These are phyloP conservation scores for Remorina albescens DNA, from an alignment of 2,797 vertebrate species.

Conservation along the genomic window DNA sequence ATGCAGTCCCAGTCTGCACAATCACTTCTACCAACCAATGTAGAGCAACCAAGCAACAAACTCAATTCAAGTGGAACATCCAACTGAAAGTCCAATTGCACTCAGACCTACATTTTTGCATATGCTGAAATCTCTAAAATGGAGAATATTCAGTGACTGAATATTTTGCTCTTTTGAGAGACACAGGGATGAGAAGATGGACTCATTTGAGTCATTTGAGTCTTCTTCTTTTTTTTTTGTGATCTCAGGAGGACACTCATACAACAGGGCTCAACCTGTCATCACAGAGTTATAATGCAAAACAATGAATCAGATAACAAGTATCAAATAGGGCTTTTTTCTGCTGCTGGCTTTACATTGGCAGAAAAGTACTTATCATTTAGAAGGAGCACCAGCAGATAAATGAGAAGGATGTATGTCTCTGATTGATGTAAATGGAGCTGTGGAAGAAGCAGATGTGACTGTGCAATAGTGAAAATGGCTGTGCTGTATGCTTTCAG, in stretches of 20 bases:
- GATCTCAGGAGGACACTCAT: constrained; percentile 23
- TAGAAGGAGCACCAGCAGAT: constrained; percentile 41
- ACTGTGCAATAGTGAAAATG: constrained; percentile 8
- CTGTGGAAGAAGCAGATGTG: constrained; percentile 36
- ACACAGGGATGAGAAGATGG: constrained; percentile 8
- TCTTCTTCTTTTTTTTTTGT: background rate
- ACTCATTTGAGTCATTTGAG: constrained; percentile 16
- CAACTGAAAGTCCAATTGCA: constrained; percentile 11
- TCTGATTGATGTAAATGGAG: constrained; percentile 43
- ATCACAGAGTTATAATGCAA: constrained; percentile 27
- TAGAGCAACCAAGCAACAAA: background rate
- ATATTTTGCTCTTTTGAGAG: background rate
- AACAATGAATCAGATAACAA: constrained; percentile 6
- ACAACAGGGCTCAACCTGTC: constrained; percentile 21
- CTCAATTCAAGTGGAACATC: constrained; percentile 3
- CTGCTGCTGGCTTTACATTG: constrained; percentile 33
- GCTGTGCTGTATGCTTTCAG: constrained; percentile 27
- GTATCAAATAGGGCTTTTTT: constrained; percentile 31
- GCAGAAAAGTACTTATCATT: constrained; percentile 37
- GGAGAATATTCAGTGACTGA: constrained; percentile 7
- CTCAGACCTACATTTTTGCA: background rate
- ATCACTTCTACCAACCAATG: background rate
- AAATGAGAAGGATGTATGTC: constrained; percentile 51
- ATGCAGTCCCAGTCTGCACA: background rate
- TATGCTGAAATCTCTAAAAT: constrained; percentile 21